Conservation (phyloP, 2,888 invertebrate species). For the Iphiclides podalirius region DNA sequence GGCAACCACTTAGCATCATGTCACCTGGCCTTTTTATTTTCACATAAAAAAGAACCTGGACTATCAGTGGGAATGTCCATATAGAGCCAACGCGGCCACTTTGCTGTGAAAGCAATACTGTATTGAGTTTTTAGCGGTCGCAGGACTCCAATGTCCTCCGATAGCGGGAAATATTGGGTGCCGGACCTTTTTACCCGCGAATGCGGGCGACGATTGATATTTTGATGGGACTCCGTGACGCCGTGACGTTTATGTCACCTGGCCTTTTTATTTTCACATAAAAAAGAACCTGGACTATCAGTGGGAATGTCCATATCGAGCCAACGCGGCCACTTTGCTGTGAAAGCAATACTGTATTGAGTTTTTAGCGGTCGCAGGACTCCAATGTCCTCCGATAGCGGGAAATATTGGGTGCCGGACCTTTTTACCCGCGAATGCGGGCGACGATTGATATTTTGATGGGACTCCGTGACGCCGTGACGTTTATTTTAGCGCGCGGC, state of each 20-base stretch:
- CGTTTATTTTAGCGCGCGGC: no score
- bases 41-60: no score
- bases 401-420: constrained; percentile 69
- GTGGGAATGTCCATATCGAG: constrained; percentile 47
- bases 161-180: constrained; percentile 69
- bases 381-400: constrained; percentile 57
- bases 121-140: constrained; percentile 75
- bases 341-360: constrained; percentile 79
- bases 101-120: constrained; percentile 79
- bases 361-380: constrained; percentile 70
- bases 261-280: no score
- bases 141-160: constrained; percentile 58
- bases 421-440: constrained; percentile 52
- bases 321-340: constrained; percentile 59
- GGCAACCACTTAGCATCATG: no score
- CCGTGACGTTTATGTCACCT: no score
- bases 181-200: constrained; percentile 53
- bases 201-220: constrained; percentile 59
- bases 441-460: constrained; percentile 59
- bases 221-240: constrained; percentile 48
- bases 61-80: no score
- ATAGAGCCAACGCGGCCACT: constrained; percentile 40
- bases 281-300: no score
- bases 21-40: no score
- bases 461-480: constrained; percentile 44